phyloP scores from a whole-genome alignment of 2,888 invertebrate genomes.

The Sepioteuthis lessoniana region DNA sequence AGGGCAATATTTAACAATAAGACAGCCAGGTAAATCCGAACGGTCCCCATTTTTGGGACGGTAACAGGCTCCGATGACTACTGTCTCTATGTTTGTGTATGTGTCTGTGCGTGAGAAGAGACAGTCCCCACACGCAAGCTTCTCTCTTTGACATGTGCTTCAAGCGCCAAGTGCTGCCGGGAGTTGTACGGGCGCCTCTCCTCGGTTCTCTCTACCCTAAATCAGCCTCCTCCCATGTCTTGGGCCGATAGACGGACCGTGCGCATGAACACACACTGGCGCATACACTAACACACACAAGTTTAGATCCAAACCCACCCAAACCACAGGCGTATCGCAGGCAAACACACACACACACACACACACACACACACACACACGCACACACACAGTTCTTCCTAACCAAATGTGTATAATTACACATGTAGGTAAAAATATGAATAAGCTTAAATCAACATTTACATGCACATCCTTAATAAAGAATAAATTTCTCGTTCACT shows the following conservation, averaged over 20 bases:
- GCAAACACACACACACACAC: too few relatives aligned
- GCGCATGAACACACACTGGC: neutral
- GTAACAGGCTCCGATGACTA: neutral
- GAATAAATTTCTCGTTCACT: too few relatives aligned
- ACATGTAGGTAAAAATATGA: too few relatives aligned
- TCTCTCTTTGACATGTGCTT: conserved; percentile 9
- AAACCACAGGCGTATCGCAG: neutral
- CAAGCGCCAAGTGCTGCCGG: conserved; percentile 33
- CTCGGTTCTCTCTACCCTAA: neutral
- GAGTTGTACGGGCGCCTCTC: neutral
- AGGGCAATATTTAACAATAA: neutral
- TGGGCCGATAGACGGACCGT: neutral
- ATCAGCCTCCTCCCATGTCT: conserved; percentile 16
- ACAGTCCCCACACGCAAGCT: neutral
- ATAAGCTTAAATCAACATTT: too few relatives aligned
- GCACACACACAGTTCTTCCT: too few relatives aligned
- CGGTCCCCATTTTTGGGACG: neutral
- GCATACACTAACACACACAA: neutral
- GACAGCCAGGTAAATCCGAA: neutral
- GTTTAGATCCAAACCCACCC: neutral
- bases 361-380: too few relatives aligned
- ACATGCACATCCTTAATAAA: too few relatives aligned
- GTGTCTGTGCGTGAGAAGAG: neutral
- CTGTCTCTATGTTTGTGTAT: neutral
- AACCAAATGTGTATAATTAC: too few relatives aligned